A percentile compares a stretch with the other conserved stretches of the same genome.
Evolutionary conservation across 1,140 invertebrate genomes (phyloP).

Genomic region (Trachelipus rathkii): DNA sequence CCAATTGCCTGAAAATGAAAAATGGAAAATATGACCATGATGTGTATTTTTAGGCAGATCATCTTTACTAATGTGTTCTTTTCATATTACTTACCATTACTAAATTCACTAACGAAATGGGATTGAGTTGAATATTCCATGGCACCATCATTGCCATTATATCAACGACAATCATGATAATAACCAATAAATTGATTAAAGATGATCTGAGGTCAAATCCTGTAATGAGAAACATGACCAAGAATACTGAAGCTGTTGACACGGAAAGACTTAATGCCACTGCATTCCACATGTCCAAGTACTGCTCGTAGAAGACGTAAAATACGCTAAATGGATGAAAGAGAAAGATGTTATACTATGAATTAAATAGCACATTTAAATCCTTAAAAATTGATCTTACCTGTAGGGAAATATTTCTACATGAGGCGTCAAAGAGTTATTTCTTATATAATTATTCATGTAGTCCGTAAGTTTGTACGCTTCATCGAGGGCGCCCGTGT

Average conservation of each 20-base stretch:
- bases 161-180: slow-evolving; percentile 73
- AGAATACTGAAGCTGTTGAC: slow-evolving; percentile 71
- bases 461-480: slow-evolving; percentile 68
- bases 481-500: slow-evolving; percentile 68
- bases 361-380: neutral
- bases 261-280: slow-evolving; percentile 66
- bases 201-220: slow-evolving; percentile 82
- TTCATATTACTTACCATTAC: slow-evolving; percentile 72
- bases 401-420: slow-evolving; percentile 82
- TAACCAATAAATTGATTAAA: slow-evolving; percentile 66
- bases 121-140: slow-evolving; percentile 83
- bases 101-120: slow-evolving; percentile 88
- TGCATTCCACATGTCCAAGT: slow-evolving; percentile 78
- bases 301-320: slow-evolving; percentile 93
- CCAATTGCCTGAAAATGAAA: slow-evolving; percentile 66
- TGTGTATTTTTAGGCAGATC: slow-evolving; percentile 31
- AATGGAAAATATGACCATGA: neutral
- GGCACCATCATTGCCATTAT: slow-evolving; percentile 85
- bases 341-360: neutral
- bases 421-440: slow-evolving; percentile 49
- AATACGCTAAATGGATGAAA: slow-evolving; percentile 57
- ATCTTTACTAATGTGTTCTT: neutral
- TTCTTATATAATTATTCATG: slow-evolving; percentile 65
- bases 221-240: slow-evolving; percentile 74
- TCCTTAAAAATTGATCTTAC: slow-evolving; percentile 49